Base-by-base conservation (phyloP, 2,113 vertebrate species). In the Sorex araneus region DNA sequence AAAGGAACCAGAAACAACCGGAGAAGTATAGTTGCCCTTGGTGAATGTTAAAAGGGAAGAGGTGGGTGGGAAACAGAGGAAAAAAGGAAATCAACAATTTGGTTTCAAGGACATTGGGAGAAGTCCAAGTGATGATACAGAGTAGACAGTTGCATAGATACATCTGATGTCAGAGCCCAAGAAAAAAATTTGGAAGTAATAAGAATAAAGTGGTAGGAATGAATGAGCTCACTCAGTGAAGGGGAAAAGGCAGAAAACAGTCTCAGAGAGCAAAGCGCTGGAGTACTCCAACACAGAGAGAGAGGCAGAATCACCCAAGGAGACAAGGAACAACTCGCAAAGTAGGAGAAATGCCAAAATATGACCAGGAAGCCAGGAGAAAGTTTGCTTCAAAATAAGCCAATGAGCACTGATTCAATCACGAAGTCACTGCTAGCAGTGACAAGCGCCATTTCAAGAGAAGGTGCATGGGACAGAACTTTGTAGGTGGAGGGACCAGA, bases 81-180 rank as follows among this genome's bases (percentile, higher is more conserved):
- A n/a, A 21, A 80, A 73, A 60, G 57, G 11, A 43, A 45, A 60
- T 27, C 6, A 16, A 13, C 36, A n/a, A n/a, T 21, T 86, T 34
- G 9, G 12, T 70, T 60, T 66, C 36, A 78, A 45, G 57, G 12
- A 43, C 1, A 45, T 21, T 23, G 71, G 21, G 28, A 67, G 34
- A 73, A 93, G 71, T 32, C 43, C 66, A 32, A 66, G 32, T 16
- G 43, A 47, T 30, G 45, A 19, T 27, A 36, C 0, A 5, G 32
- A 10, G 3, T 16, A 27, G 43, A 30, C 27, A 32, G 50, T 3
- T 73, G 23, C 27, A 28, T 6, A 32, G 3, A n/a, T 36, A 18
- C 77, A 25, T 74, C 2, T 82, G 45, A 94, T 64, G 70, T 78
- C 91, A 90, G 75, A 90, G 77, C 2, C 23, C 13, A 77, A 85